Base-by-base conservation (phyloP, 2,888 invertebrate species). In the Leucophenga montana region DNA sequence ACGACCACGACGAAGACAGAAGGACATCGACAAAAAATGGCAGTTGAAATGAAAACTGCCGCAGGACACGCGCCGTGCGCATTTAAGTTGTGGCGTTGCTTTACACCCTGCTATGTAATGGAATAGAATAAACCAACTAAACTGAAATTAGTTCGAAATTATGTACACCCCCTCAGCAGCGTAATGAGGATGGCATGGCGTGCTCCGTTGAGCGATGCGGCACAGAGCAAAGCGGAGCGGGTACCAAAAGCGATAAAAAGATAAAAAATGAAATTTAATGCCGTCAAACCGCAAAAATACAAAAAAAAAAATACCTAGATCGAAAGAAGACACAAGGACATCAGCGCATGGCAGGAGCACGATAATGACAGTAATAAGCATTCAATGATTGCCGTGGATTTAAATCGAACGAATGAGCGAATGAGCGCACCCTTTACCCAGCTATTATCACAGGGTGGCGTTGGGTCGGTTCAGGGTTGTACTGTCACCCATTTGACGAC, bases 41-140 rank as follows among this genome's bases (percentile, higher is more conserved):
- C 65, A 64, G 48, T n/a, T 44, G 56, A 56, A 68, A 70, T 50
- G 73, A 74, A 81, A 84, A 84, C 80, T 85, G 85, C 85, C 80
- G 67, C 76, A 82, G 80, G 84, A 84, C 84, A 84, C 84, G 85
- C 84, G 85, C 74, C 83, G 77, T 73, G 77, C 64, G 84, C 82
- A 79, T 83, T 84, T 80, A 74, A 62, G 20, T 67, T 44, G 62
- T n/a, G 46, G 33, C 22, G 61, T 39, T 33, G 18, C 31, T 61
- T 54, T 54, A 33, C 39, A 56, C 44, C 22, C 56, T 39, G 31
- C 50, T n/a, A n/a, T n/a, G n/a, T n/a, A n/a, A 27, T 14, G 16
- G 11, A 11, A 46, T 14, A 11, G 20, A 22, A 39, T n/a, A 48
- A 64, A 64, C 16, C 67, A 80, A 77, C 77, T 78, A 82, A 82